phyloP scores from a whole-genome alignment of 2,113 vertebrate species.

The Axis porcinus region DNA sequence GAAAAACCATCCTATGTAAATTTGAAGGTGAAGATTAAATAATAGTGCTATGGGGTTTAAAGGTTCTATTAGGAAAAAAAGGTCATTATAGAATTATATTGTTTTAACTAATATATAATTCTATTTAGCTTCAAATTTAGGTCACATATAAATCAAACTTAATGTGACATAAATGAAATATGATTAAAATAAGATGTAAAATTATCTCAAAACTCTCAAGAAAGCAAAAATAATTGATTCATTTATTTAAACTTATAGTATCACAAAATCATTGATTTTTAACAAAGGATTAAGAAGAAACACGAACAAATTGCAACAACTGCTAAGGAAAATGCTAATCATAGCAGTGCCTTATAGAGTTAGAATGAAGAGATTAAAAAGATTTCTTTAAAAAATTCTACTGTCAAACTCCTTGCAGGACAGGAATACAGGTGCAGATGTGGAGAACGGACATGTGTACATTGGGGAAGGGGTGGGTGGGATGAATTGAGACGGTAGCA shows the following conservation, averaged over 20 bases:
- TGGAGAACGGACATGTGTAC: background rate
- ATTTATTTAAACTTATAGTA: background rate
- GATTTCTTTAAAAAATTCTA: background rate
- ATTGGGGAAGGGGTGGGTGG: background rate
- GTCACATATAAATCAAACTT: background rate
- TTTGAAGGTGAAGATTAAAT: conserved; percentile 2
- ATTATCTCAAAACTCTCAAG: background rate
- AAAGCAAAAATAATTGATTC: background rate
- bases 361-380: background rate
- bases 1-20: background rate
- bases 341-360: background rate
- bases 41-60: background rate
- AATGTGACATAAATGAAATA: background rate
- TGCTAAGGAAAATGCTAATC: background rate
- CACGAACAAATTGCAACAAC: background rate
- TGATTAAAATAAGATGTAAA: background rate
- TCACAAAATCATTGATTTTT: background rate
- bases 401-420: background rate
- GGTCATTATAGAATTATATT: background rate
- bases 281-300: background rate
- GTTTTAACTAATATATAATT: background rate
- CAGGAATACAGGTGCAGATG: background rate
- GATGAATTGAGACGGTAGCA: background rate
- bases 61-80: background rate
- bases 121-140: background rate